phyloP scores from a whole-genome alignment of 2,888 invertebrate species.

The Autographa pulchrina region DNA sequence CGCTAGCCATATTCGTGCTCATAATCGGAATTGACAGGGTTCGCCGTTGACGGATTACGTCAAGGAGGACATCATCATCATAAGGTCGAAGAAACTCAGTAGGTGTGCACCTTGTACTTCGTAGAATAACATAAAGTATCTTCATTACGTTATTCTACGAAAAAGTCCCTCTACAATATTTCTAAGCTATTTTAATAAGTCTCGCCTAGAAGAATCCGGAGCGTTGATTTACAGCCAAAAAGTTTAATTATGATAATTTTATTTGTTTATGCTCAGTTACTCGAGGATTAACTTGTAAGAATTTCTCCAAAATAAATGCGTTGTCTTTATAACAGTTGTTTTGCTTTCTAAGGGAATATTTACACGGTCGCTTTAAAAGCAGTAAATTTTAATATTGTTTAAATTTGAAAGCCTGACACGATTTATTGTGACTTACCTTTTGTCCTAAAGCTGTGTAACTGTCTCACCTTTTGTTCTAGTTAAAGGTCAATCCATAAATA shows the following conservation, averaged over 20 bases:
- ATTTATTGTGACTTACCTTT: conserved; percentile 13
- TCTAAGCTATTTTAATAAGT: conserved; percentile 33
- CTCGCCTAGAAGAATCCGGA: conserved; percentile 31
- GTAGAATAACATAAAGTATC: too few relatives aligned
- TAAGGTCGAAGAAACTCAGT: too few relatives aligned
- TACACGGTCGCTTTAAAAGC: conserved; percentile 37
- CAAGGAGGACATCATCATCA: too few relatives aligned
- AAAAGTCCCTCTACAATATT: conserved; percentile 23
- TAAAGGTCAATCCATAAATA: neutral
- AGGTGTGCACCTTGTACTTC: too few relatives aligned
- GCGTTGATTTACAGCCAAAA: conserved; percentile 54
- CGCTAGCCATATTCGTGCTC: too few relatives aligned
- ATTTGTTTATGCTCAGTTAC: conserved; percentile 59
- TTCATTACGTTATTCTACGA: neutral
- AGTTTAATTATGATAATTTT: conserved; percentile 66
- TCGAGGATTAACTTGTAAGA: conserved; percentile 53
- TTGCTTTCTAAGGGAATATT: conserved; percentile 47
- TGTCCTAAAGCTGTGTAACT: conserved; percentile 26
- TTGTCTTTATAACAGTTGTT: conserved; percentile 49
- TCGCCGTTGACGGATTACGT: too few relatives aligned
- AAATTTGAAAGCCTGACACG: conserved; percentile 13
- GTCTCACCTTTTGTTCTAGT: conserved; percentile 2
- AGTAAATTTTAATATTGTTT: conserved; percentile 41
- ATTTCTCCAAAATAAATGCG: conserved; percentile 48
- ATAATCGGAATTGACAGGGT: too few relatives aligned